Evolutionary conservation across 2,113 vertebrate species (phyloP).

Genomic region (Hylia prasina): DNA sequence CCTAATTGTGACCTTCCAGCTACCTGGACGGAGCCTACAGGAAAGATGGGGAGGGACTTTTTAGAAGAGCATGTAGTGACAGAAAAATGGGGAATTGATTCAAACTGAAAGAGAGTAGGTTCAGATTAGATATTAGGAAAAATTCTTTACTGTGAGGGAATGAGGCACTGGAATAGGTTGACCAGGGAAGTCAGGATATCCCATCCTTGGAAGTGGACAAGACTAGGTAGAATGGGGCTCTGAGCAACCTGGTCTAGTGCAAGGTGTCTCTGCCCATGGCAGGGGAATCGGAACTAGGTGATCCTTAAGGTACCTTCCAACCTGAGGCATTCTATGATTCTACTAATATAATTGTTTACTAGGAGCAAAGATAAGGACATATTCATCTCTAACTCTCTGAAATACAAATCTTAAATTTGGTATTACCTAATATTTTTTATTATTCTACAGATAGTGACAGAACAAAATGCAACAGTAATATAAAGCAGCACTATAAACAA

Average conservation of each 20-base stretch:
- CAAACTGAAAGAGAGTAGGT: not conserved
- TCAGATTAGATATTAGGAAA: not conserved
- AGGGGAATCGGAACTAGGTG: not conserved
- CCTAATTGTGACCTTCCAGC: not conserved
- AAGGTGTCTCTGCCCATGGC: not conserved
- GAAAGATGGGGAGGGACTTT: not conserved
- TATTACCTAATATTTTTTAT: not conserved
- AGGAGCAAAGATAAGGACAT: not conserved
- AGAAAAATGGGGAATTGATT: not conserved
- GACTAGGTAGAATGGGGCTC: fast-evolving
- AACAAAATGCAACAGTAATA: not conserved
- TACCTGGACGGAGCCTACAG: not conserved
- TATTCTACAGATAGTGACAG: not conserved
- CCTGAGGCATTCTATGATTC: not conserved
- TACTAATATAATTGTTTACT: not conserved
- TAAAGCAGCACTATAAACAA: constrained; percentile 1
- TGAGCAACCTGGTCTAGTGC: not conserved
- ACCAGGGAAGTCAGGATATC: no score
- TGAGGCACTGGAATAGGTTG: not conserved
- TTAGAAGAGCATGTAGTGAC: not conserved
- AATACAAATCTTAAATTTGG: not conserved
- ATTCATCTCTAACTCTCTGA: not conserved
- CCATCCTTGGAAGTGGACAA: not conserved
- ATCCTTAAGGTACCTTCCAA: not conserved
- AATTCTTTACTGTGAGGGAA: not conserved